phyloP scores from a whole-genome alignment of 2,797 vertebrate species.

The Benthosema pterotum region DNA sequence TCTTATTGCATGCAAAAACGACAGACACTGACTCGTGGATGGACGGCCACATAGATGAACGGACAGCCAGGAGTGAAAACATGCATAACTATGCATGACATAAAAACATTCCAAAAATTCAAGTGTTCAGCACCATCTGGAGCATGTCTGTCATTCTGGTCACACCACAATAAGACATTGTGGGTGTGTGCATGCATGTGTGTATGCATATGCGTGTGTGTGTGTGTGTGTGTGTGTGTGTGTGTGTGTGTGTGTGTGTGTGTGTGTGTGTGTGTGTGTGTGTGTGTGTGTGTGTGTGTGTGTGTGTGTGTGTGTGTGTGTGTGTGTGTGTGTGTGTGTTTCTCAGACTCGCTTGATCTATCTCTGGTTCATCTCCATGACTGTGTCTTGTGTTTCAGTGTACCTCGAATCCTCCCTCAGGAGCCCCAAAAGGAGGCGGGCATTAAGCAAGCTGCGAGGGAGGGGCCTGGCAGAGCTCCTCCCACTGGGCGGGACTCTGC shows the following conservation, averaged over 20 bases:
- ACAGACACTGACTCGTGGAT: no score
- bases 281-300: no score
- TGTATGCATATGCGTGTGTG: no score
- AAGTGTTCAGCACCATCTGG: conserved; percentile 31
- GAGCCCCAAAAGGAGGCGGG: conserved; percentile 79
- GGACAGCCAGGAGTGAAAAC: no score
- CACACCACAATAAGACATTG: neutral
- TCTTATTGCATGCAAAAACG: no score
- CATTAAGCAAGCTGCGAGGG: conserved; percentile 84
- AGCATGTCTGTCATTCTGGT: conserved; percentile 39
- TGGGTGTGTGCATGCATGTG: no score
- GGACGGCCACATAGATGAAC: no score
- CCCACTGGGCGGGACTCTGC: conserved; percentile 84
- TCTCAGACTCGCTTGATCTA: no score
- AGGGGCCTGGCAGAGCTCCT: conserved; percentile 83
- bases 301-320: neutral
- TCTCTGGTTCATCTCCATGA: neutral
- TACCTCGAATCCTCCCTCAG: conserved; percentile 82
- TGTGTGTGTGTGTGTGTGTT: neutral
- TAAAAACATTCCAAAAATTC: conserved; percentile 41
- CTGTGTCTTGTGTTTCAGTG: conserved; percentile 73
- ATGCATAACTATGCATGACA: neutral
- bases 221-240: no score
- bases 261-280: no score
- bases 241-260: no score